Conservation (phyloP, 2,888 invertebrate genomes). For the Pogonocherus hispidulus region DNA sequence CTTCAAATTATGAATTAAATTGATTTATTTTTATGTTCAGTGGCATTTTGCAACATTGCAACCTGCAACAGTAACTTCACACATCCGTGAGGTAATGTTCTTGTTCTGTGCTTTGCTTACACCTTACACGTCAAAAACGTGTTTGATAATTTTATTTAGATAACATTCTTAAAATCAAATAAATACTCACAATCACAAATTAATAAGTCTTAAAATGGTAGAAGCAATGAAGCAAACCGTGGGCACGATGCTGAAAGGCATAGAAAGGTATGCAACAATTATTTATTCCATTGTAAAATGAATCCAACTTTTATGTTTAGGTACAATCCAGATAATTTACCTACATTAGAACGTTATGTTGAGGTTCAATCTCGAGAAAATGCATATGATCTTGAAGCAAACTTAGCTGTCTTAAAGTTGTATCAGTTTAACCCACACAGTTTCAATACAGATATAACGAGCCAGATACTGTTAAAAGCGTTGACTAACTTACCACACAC, state of each 20-base stretch:
- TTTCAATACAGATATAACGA: conserved; percentile 87
- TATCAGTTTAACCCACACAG: conserved; percentile 96
- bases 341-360: conserved; percentile 91
- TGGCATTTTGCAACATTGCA: no score
- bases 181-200: background rate
- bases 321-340: conserved; percentile 96
- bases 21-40: no score
- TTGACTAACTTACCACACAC: conserved; percentile 97
- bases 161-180: no score
- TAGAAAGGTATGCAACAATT: conserved; percentile 81
- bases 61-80: no score
- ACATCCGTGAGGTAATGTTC: no score
- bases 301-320: conserved; percentile 70
- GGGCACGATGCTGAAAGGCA: conserved; percentile 89
- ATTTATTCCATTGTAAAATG: conserved; percentile 2
- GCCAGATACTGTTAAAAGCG: conserved; percentile 93
- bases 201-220: conserved; percentile 71
- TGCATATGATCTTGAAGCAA: conserved; percentile 96
- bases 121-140: no score
- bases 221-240: conserved; percentile 90
- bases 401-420: conserved; percentile 94
- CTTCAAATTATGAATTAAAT: no score
- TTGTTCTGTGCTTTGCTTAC: no score
- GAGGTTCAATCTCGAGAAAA: conserved; percentile 94
- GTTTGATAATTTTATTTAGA: no score